Percentiles rank a stretch among this genome's conserved stretches.
These are phyloP conservation scores for Trinectes maculatus DNA, from an alignment of 2,113 vertebrate species.

Conservation along the genomic window DNA sequence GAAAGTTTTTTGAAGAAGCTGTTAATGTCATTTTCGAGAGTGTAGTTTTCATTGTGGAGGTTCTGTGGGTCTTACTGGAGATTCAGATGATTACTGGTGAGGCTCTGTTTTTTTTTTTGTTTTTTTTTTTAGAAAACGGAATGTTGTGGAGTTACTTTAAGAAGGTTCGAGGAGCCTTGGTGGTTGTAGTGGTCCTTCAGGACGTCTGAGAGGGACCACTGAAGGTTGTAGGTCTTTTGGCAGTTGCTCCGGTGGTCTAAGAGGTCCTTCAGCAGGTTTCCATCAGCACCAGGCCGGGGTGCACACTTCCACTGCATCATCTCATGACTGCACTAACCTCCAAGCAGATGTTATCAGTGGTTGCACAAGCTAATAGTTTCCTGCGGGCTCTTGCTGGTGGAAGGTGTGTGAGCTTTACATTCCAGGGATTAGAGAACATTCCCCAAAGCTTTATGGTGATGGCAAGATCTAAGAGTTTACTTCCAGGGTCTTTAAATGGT, in stretches of 20 bases:
- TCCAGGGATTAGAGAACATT: too few species aligned
- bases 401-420: slow-evolving; percentile 46
- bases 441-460: neutral
- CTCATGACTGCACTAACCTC: slow-evolving; percentile 59
- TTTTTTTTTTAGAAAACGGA: too few species aligned
- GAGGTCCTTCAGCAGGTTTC: neutral
- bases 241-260: neutral
- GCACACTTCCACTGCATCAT: slow-evolving; percentile 14
- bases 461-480: neutral
- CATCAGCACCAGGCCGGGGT: slow-evolving; percentile 19
- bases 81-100: neutral
- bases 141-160: too few species aligned
- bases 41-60: neutral
- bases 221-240: neutral
- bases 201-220: neutral
- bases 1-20: too few species aligned
- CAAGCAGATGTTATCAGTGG: slow-evolving; percentile 49
- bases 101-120: neutral
- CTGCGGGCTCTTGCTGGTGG: slow-evolving; percentile 31
- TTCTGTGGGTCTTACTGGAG: neutral
- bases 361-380: slow-evolving; percentile 36
- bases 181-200: neutral
- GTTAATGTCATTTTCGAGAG: too few species aligned
- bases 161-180: neutral
- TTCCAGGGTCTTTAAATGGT: neutral